Evolutionary conservation across 2,113 vertebrate species (phyloP).

Genomic region (Micromys minutus): DNA sequence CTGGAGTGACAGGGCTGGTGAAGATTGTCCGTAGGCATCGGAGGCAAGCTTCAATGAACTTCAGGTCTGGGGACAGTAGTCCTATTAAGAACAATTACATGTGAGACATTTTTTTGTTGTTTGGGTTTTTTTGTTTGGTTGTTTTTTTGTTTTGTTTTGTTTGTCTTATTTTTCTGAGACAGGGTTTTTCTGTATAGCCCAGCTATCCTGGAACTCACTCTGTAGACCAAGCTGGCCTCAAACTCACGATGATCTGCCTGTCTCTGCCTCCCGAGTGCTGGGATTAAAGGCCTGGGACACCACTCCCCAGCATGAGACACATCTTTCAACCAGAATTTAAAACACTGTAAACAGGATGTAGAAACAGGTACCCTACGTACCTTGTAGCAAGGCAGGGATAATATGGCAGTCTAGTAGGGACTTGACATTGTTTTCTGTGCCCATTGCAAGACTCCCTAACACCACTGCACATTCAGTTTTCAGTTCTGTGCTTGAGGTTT

Average conservation of each 20-base stretch:
- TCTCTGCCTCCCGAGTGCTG: background rate
- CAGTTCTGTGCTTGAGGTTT: conserved; percentile 93
- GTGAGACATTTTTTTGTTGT: background rate
- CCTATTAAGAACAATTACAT: conserved; percentile 84
- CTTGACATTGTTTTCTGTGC: conserved; percentile 99
- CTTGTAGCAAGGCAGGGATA: conserved; percentile 98
- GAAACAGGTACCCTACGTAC: conserved; percentile 80
- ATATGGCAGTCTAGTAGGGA: conserved; percentile 99
- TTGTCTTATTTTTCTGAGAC: background rate
- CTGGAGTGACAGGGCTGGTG: conserved; percentile 97
- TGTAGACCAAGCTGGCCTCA: background rate
- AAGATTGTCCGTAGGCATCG: conserved; percentile 98
- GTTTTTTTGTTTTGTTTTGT: background rate
- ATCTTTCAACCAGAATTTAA: conserved; percentile 38
- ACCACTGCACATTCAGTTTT: conserved; percentile 97
- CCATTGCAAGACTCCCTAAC: conserved; percentile 98
- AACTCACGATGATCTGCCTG: background rate
- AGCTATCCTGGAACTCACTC: background rate
- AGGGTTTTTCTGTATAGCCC: background rate
- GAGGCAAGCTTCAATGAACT: conserved; percentile 97
- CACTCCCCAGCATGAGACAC: background rate
- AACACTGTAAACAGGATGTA: background rate
- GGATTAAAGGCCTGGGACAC: background rate
- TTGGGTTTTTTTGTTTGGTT: background rate
- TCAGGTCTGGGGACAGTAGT: conserved; percentile 93